Evolutionary conservation across 2,113 vertebrate species (phyloP).

Genomic region (Neodontobutis hainanensis): DNA sequence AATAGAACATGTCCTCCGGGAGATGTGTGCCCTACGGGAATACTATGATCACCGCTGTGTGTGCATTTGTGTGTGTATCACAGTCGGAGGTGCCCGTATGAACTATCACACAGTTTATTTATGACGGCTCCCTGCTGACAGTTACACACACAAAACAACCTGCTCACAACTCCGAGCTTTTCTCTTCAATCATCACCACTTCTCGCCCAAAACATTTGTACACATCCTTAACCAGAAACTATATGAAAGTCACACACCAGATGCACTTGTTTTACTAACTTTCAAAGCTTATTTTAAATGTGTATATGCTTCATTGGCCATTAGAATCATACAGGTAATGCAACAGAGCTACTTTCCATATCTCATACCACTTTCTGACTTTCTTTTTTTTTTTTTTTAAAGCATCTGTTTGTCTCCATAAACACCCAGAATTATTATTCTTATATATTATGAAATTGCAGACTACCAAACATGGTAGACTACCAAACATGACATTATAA

Average conservation of each 20-base stretch:
- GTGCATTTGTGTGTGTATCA: constrained; percentile 33
- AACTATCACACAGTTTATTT: constrained; percentile 74
- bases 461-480: no score
- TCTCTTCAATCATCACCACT: constrained; percentile 20
- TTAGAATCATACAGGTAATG: background rate
- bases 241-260: background rate
- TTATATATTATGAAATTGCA: background rate
- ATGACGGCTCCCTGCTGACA: constrained; percentile 61
- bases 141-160: constrained; percentile 39
- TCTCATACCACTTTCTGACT: no score
- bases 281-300: background rate
- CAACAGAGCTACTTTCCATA: no score
- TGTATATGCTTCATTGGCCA: background rate
- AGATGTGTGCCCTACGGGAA: constrained; percentile 56
- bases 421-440: no score
- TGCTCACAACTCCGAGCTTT: constrained; percentile 38
- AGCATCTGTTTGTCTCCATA: no score
- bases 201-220: constrained; percentile 12
- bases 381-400: no score
- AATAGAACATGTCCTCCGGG: constrained; percentile 48
- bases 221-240: background rate
- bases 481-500: background rate
- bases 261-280: background rate
- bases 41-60: constrained; percentile 59
- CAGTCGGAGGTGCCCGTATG: constrained; percentile 62